phyloP scores from a whole-genome alignment of 2,797 vertebrate genomes.

The Myiothlypis chrysogaster region DNA sequence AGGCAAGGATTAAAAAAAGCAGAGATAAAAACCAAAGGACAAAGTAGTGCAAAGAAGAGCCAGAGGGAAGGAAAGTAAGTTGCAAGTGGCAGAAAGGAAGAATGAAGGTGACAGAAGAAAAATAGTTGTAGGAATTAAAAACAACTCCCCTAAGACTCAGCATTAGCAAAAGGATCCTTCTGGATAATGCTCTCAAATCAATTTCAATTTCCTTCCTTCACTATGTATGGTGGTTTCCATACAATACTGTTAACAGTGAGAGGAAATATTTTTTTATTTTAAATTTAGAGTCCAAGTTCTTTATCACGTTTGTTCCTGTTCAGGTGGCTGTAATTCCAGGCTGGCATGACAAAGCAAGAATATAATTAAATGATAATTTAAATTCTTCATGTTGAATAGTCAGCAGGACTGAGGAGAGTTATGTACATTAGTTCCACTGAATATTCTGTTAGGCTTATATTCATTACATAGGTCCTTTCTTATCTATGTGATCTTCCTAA shows the following conservation, averaged over 20 bases:
- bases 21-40: background rate
- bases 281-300: background rate
- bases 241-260: background rate
- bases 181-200: background rate
- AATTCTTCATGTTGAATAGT: background rate
- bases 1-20: background rate
- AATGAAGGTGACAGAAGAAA: constrained; percentile 2
- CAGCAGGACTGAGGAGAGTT: background rate
- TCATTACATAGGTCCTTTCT: background rate
- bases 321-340: background rate
- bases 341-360: background rate
- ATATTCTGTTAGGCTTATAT: background rate
- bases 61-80: background rate
- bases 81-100: background rate
- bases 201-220: background rate
- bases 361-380: background rate
- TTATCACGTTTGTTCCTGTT: background rate
- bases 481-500: background rate
- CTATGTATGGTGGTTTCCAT: background rate
- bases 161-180: background rate
- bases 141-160: background rate
- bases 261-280: background rate
- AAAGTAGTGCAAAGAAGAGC: background rate
- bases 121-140: background rate
- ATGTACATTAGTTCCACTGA: background rate